Base-by-base conservation (phyloP, 1,140 invertebrate genomes). In the Eurosta solidaginis region DNA sequence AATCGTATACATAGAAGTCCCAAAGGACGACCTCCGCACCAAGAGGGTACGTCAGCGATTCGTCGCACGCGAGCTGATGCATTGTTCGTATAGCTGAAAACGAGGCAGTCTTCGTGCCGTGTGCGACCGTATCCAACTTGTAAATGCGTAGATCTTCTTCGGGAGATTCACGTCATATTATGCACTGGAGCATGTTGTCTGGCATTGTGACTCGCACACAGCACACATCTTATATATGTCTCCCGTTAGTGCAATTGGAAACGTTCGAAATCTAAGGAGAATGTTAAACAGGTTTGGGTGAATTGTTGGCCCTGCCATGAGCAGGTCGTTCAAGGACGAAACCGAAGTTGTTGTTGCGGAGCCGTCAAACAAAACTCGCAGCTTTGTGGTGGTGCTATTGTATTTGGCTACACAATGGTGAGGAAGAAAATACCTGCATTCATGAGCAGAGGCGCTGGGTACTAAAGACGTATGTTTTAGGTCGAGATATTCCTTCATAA, bases 1-100 rank as follows among this genome's bases (percentile, higher is more conserved):
- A 73, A 81, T 90, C 89, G 78, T 90, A 89, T 1, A 88, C 84
- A 78, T 88, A 88, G 27, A 87, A 81, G 78, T 87, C 83, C 17
- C 77, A 74, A 63, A 78, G 29, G 12, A 87, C 80, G 3, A 83
- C 79, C 50, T 78, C 40, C 1, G 83, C 77, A 1, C 83, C 83
- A 9, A 77, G 10, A 12, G 84, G 84, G 77, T 81, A 86, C 3
- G 78, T n/a, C 0, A 77, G 3, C 20, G 76, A 29, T 52, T 84
- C 84, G 49, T 84, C 82, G 0, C 77, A 33, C 0, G 85, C 87
- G 6, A 88, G 49, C 77, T 86, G 78, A 22, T 83, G 78, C 12
- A 88, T 40, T 3, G 79, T 78, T 20, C 83, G 80, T 14, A 82
- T 82, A 0, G 88, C 88, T 12, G 89, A 74, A 80, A 82, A 89